A percentile compares a stretch with the other conserved stretches of the same genome.
These are phyloP conservation scores for Manis crassicaudata DNA, from an alignment of 2,797 vertebrate genomes.

Conservation along the genomic window DNA sequence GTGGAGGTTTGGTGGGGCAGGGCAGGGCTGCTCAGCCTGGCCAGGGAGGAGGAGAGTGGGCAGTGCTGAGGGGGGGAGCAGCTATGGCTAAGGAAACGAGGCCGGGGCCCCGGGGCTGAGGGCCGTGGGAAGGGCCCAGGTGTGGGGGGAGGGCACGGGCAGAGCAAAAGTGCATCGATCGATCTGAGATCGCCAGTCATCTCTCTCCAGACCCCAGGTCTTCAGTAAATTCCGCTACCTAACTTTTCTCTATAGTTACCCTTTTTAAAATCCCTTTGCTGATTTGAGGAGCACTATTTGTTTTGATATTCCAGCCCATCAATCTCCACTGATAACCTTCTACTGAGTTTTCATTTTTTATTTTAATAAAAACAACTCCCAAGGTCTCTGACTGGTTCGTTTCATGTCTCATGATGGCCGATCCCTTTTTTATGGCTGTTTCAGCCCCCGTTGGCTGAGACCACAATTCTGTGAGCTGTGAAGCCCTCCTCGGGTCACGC, in stretches of 20 bases:
- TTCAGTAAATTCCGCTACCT: not conserved
- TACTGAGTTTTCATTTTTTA: not conserved
- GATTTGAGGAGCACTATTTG: not conserved
- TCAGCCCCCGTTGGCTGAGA: not conserved
- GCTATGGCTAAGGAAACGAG: not conserved
- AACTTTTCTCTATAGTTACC: too few species aligned
- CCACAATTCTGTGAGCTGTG: rapidly evolving
- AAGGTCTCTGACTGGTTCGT: not conserved
- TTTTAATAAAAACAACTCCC: not conserved
- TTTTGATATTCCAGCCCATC: rapidly evolving
- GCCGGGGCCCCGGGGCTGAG: not conserved
- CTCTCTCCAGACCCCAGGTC: not conserved
- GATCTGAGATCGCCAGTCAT: not conserved
- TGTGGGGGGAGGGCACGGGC: rapidly evolving
- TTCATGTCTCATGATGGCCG: not conserved
- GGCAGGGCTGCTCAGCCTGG: not conserved
- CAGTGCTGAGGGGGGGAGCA: not conserved
- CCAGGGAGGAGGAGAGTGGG: not conserved
- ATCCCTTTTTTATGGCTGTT: too few species aligned
- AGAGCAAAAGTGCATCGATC: too few species aligned
- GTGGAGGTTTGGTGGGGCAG: not conserved
- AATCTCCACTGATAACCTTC: not conserved
- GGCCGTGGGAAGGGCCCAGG: not conserved
- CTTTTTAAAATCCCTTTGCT: not conserved
- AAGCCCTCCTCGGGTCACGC: not conserved